Evolutionary conservation across 92 coral and sea anemone genomes (phyloP).

Genomic region (Pocillopora meandrina): DNA sequence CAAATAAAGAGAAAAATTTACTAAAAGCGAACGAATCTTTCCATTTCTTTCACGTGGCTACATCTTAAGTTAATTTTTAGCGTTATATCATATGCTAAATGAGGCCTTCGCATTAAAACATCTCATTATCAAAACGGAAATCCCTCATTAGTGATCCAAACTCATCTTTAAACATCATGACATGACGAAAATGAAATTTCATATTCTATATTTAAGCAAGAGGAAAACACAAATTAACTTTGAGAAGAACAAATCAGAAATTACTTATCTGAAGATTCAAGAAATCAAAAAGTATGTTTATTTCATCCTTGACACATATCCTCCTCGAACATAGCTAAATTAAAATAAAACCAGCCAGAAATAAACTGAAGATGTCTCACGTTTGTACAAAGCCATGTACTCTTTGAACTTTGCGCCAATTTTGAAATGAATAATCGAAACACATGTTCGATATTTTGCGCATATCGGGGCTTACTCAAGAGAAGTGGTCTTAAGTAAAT

Average conservation of each 20-base stretch:
- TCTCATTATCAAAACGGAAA: constrained; percentile 28
- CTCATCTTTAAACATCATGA: constrained; percentile 10
- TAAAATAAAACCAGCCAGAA: background rate
- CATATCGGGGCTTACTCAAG: too few species aligned
- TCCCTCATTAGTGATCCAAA: constrained; percentile 22
- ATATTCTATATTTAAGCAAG: constrained; percentile 14
- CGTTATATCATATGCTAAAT: background rate
- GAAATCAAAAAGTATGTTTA: background rate
- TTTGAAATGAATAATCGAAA: background rate
- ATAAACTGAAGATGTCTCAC: background rate
- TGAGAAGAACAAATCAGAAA: background rate
- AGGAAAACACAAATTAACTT: constrained; percentile 29
- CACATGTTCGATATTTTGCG: too few species aligned
- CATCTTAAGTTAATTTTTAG: background rate
- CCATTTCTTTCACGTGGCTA: background rate
- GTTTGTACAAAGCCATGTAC: background rate
- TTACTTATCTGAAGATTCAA: background rate
- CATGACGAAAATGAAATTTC: constrained; percentile 5
- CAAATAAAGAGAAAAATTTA: background rate
- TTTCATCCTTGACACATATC: too few species aligned
- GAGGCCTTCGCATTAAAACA: background rate
- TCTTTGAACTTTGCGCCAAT: constrained; percentile 13
- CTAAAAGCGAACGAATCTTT: background rate
- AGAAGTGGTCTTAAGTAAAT: too few species aligned
- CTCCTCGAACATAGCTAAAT: background rate